Evolutionary conservation across 2,888 invertebrate species (phyloP), one percentile per base, ranked within the genome.

Genomic region (Mesorhabditis spiculigera): DNA sequence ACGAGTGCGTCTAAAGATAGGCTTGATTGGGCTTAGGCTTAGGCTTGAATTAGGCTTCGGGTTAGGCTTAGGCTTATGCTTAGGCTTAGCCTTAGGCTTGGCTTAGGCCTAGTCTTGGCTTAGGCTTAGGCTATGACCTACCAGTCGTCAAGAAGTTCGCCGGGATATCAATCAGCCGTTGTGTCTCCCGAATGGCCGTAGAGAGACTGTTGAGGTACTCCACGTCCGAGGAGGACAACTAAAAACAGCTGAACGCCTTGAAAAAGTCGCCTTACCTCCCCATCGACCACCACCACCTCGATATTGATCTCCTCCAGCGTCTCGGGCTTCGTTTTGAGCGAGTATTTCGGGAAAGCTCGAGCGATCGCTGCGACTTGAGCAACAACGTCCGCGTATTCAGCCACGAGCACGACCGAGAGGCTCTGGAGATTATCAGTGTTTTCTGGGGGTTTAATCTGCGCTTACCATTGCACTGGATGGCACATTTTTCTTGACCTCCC

Each of bases 131-230:
- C 28, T 28, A 28, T 28, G 28, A 28, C 28, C 28, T 73, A 42
- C 76, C 76, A 3, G 82, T 77, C 43, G 92, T 91, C 92, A 94
- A 92, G 79, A 92, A 90, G 83, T 91, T 92, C 86, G 93, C 92
- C 0, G 94, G 94, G n/a, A 90, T 91, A 87, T 94, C 94, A 0
- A 93, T 92, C 78, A 94, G 91, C 78, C 90, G 89, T 0, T 93
- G 93, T 0, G 93, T 90, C 44, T 92, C 88, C 5, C 93, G 89
- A 13, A 93, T 85, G 13, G 86, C 85, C 45, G 86, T 81, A 5
- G 86, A 86, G 4, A 86, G 78, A 43, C 81, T 79, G 41, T 76
- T 76, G 41, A 88, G 74, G 77, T 86, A 87, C 16, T 79, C 71
- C 0, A 87, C 71, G 72, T 88, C 88, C 4, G 78, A 68, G 4